These are phyloP conservation scores for Spodoptera picta DNA, from an alignment of 2,888 invertebrate species.

Conservation along the genomic window DNA sequence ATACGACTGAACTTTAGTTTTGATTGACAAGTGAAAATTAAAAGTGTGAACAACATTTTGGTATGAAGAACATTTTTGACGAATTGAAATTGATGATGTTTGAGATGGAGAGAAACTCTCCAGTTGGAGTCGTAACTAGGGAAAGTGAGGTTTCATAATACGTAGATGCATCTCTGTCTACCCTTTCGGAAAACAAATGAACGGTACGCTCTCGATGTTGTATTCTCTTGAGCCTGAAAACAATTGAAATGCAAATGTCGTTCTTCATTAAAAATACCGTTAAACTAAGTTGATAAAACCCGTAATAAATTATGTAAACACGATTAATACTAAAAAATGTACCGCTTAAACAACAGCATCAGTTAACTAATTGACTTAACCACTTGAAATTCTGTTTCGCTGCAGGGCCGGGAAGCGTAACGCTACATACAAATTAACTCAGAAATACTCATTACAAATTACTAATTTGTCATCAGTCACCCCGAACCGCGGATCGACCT, in stretches of 20 bases:
- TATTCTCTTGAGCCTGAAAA: no score
- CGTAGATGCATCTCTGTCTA: no score
- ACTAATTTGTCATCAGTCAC: slow-evolving; percentile 56
- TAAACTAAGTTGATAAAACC: no score
- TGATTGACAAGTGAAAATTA: slow-evolving; percentile 21
- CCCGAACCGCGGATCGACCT: slow-evolving; percentile 57
- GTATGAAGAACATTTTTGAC: neutral
- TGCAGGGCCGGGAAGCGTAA: slow-evolving; percentile 26
- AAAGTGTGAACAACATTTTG: slow-evolving; percentile 1
- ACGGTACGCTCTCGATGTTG: no score
- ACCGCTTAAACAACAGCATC: slow-evolving; percentile 4
- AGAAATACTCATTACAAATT: slow-evolving; percentile 51
- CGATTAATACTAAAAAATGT: neutral
- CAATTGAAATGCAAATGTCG: no score
- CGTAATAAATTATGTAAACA: no score
- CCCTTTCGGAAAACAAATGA: no score
- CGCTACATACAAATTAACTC: slow-evolving; percentile 40
- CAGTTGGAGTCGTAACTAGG: no score
- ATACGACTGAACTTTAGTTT: slow-evolving; percentile 35
- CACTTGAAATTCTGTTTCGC: slow-evolving; percentile 26
- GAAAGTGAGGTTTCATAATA: no score
- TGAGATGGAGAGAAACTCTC: neutral
- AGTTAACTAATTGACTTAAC: slow-evolving; percentile 30
- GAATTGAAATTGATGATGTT: slow-evolving; percentile 25
- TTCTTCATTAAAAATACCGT: no score